Evolutionary conservation across 2,797 vertebrate species (phyloP).

Genomic region (Sparidentex hasta): DNA sequence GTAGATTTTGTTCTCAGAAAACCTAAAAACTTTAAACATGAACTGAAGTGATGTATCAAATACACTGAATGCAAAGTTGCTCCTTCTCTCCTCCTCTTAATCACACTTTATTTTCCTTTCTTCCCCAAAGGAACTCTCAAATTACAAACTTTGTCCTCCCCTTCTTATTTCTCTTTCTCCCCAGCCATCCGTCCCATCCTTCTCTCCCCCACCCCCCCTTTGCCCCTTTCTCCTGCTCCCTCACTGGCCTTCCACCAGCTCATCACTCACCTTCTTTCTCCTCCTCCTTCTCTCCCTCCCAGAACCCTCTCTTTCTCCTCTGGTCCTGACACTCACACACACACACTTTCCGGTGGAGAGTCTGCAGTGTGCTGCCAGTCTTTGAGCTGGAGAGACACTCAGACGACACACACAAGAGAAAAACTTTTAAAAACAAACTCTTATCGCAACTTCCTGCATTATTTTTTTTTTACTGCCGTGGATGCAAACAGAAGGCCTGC

Average conservation of each 20-base stretch:
- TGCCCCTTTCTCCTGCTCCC: constrained; percentile 3
- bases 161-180: background rate
- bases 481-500: constrained; percentile 13
- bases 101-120: background rate
- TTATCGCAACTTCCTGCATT: background rate
- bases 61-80: background rate
- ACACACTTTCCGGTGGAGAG: constrained; percentile 18
- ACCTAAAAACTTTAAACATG: background rate
- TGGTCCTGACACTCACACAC: constrained; percentile 34
- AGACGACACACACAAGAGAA: constrained; percentile 30
- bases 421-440: constrained; percentile 38
- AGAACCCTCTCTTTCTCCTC: constrained; percentile 33
- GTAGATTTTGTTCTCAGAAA: background rate
- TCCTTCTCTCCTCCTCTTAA: background rate
- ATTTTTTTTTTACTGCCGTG: constrained; percentile 14
- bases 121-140: background rate
- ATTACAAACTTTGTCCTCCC: background rate
- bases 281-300: constrained; percentile 35
- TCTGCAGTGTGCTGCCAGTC: constrained; percentile 76
- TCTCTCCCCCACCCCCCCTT: background rate
- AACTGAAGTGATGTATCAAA: background rate
- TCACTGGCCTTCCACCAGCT: constrained; percentile 21
- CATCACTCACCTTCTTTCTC: constrained; percentile 54
- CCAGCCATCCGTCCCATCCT: background rate
- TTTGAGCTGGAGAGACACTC: constrained; percentile 76